Percentiles rank a stretch among this genome's conserved stretches.
phyloP scores from a whole-genome alignment of 2,797 vertebrate genomes.

The Acipenser oxyrinchus region DNA sequence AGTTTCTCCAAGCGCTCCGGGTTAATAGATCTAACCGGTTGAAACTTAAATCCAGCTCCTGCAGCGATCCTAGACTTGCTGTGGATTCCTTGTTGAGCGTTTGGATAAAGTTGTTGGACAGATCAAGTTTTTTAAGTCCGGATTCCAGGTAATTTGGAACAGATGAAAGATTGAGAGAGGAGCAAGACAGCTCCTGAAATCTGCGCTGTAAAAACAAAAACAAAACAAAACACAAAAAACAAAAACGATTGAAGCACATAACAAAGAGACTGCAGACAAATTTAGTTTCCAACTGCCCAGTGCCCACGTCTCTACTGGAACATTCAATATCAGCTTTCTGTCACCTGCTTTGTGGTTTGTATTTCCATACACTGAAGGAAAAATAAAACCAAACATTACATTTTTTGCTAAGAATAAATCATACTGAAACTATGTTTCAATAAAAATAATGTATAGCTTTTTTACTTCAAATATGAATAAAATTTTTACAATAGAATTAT shows the following conservation, averaged over 20 bases:
- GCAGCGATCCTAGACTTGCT: constrained; percentile 46
- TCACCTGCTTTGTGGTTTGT: no score
- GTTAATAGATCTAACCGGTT: constrained; percentile 66
- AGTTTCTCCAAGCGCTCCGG: constrained; percentile 44
- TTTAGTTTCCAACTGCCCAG: not conserved
- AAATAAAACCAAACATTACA: no score
- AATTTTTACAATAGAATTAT: no score
- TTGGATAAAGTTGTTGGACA: constrained; percentile 72
- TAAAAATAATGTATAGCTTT: no score
- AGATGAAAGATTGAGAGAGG: constrained; percentile 43
- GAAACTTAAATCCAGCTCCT: constrained; percentile 55
- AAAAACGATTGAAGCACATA: not conserved
- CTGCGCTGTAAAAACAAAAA: constrained; percentile 21
- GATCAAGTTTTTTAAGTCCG: constrained; percentile 52
- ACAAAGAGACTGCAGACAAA: not conserved
- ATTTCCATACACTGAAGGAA: not conserved
- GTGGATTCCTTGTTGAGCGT: constrained; percentile 40
- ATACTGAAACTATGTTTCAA: no score
- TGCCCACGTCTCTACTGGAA: no score
- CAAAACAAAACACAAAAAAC: not conserved
- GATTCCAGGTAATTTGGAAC: constrained; percentile 53
- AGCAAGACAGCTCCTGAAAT: constrained; percentile 45
- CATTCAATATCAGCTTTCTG: no score
- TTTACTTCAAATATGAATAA: no score
- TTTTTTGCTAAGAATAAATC: no score